Base-by-base conservation (phyloP, 2,888 invertebrate species). In the Altica lythri region DNA sequence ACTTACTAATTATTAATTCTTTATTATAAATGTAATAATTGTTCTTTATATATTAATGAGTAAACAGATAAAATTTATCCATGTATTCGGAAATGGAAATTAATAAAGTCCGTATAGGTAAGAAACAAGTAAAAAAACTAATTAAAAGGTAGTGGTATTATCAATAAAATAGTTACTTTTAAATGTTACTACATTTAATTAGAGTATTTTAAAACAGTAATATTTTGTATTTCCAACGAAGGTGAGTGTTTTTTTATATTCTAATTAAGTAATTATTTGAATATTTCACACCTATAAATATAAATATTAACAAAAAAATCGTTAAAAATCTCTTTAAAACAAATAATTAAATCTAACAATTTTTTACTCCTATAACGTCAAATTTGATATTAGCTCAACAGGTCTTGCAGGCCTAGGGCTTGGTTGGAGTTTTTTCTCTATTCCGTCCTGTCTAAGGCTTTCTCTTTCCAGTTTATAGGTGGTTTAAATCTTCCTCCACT, bases 31-130 rank as follows among this genome's bases (percentile, higher is more conserved):
- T 53, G 30, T 27, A 34, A 47, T 47, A 53, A 42, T 53, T 19
- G 29, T 53, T 46, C 40, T 42, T 47, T 47, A 45, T 25, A 16
- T 47, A 53, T 42, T 53, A 53, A 53, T 53, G 53, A 53, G 53
- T 29, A 45, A 29, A 25, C 12, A 32, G 32, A 18, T 47, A 53
- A 45, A 43, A 30, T 42, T 35, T 44, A 34, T 32, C 32, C 40
- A 34, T 27, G 17, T 34, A 46, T 30, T 46, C 34, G 13, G 34
- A 13, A n/a, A 4, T 19, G 35, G 29, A 34, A 34, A 46, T 46
- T 34, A 46, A 34, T 46, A 34, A 34, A 34, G 4, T n/a, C n/a
- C n/a, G n/a, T n/a, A n/a, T n/a, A n/a, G 25, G 35, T 18, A 46
- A 3, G 34, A 22, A 32, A 22, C 22, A 34, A 22, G 34, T 14